Base-by-base conservation (phyloP, 2,888 invertebrate species). In the Gisinianus flammeolus region DNA sequence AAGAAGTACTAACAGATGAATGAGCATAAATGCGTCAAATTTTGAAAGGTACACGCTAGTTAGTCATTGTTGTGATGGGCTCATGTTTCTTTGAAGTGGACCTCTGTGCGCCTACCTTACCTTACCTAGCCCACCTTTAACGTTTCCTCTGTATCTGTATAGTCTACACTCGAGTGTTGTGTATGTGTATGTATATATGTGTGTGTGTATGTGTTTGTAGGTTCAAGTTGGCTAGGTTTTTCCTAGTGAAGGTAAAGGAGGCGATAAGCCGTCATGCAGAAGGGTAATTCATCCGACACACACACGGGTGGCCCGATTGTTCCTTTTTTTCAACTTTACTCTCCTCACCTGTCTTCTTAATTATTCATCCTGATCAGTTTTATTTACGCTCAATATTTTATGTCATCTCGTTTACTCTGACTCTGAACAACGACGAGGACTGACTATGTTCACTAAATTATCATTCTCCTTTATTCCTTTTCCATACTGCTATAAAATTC, bases 221-320 rank as follows among this genome's bases (percentile, higher is more conserved):
- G 66, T 74, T 52, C n/a, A 66, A 66, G 64, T 73, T 66, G 26
- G 26, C 74, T 66, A 66, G 74, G 28, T 62, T 62, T 22, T 35
- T 5, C 12, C 12, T 12, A 12, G 35, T 35, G 35, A 22, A 68
- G 30, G 28, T 28, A 54, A 72, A 72, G 78, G 72, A 78, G 78
- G 78, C 76, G 69, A 82, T 80, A 80, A 83, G 83, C 80, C 82
- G 83, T 82, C 83, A 83, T 83, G 82, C 83, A 81, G 80, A 82
- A 78, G 78, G 81, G 81, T 84, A 84, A 84, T 84, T 82, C 80
- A 83, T 83, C 80, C 81, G 84, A 75, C 79, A 84, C 83, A 82
- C 84, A 81, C 76, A 79, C 80, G 83, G 84, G 84, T 83, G 83
- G 84, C 80, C 82, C 24, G 62, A 70, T 77, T 78, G 76, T 72